Conservation (phyloP, 2,113 vertebrate genomes). For the Myrmophylax atrothorax region DNA sequence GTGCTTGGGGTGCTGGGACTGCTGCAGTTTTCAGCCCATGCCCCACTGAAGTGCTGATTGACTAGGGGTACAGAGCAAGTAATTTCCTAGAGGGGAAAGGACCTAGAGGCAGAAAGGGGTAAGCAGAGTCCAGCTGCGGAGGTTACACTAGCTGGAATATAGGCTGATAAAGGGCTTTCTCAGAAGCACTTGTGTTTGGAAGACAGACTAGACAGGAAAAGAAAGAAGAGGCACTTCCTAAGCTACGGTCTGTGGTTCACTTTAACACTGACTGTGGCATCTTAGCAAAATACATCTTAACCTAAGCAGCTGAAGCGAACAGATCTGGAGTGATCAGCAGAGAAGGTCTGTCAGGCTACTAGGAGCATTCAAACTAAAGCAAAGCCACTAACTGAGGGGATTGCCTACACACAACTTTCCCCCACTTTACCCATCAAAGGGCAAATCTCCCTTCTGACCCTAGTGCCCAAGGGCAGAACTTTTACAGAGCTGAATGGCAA, state of each 20-base stretch:
- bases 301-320: neutral
- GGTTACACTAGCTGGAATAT: neutral
- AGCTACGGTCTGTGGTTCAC: neutral
- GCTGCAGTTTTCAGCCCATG: neutral
- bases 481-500: neutral
- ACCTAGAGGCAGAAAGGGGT: neutral
- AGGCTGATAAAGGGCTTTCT: neutral
- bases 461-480: neutral
- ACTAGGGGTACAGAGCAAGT: rapidly evolving
- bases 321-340: neutral
- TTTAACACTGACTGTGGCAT: neutral
- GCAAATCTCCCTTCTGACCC: neutral
- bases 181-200: neutral
- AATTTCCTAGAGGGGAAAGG: neutral
- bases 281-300: neutral
- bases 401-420: neutral
- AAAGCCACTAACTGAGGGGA: neutral
- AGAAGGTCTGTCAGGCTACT: neutral
- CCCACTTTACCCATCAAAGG: neutral
- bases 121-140: neutral
- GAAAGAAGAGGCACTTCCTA: slow-evolving; percentile 4
- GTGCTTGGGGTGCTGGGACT: neutral
- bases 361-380: neutral
- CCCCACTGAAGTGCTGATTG: neutral
- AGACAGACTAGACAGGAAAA: neutral